Percentiles rank a stretch among this genome's conserved stretches.
These are phyloP conservation scores for Diarsia rubi DNA, from an alignment of 2,888 invertebrate genomes.

Conservation along the genomic window DNA sequence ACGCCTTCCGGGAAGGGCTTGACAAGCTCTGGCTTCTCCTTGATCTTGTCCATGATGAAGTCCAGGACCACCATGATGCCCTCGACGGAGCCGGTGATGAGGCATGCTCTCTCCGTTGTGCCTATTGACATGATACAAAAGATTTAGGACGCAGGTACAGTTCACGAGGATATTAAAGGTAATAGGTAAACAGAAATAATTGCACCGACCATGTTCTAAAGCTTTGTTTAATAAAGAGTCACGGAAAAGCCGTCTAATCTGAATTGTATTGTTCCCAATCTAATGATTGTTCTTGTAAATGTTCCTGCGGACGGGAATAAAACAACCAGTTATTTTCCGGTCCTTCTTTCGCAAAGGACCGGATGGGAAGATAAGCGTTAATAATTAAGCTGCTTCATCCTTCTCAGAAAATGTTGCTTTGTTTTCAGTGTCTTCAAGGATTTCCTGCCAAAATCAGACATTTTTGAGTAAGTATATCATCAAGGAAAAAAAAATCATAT, in stretches of 20 bases:
- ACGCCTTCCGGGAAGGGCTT: constrained; percentile 95
- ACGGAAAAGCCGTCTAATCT: constrained; percentile 9
- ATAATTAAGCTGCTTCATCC: constrained; percentile 37
- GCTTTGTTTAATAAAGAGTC: constrained; percentile 13
- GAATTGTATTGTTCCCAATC: constrained; percentile 28
- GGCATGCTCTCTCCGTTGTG: constrained; percentile 98
- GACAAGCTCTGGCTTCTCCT: constrained; percentile 97
- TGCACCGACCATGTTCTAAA: constrained; percentile 10
- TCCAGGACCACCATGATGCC: constrained; percentile 97
- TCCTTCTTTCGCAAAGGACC: constrained; percentile 41
- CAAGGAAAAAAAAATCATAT: constrained; percentile 1
- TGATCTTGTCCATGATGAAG: constrained; percentile 98
- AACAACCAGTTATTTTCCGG: constrained; percentile 44
- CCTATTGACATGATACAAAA: constrained; percentile 89
- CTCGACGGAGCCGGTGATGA: constrained; percentile 97
- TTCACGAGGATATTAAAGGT: not conserved
- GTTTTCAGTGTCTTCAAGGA: constrained; percentile 3
- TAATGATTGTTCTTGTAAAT: constrained; percentile 24
- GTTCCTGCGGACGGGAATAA: constrained; percentile 22
- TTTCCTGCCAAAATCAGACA: constrained; percentile 3
- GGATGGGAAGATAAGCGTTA: constrained; percentile 49
- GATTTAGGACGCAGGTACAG: not conserved
- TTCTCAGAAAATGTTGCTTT: constrained; percentile 23
- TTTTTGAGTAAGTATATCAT: constrained; percentile 5
- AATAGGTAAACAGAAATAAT: not conserved